These are phyloP conservation scores for Venusia cambrica DNA, from an alignment of 2,888 invertebrate genomes.

Conservation along the genomic window DNA sequence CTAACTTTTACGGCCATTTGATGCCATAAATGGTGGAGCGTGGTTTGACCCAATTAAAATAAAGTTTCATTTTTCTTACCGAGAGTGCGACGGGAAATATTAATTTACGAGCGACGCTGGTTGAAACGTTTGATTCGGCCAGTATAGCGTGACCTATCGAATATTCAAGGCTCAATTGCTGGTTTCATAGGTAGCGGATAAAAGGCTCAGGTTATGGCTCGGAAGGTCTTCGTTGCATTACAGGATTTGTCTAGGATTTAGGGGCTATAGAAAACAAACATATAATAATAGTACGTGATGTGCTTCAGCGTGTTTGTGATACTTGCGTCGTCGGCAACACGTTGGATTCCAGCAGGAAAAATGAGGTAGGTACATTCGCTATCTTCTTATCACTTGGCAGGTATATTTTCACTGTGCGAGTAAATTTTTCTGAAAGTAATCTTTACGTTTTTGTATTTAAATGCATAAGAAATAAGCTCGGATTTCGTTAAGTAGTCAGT, in stretches of 20 bases:
- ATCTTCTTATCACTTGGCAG: too few species aligned
- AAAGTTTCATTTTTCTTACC: slow-evolving; percentile 23
- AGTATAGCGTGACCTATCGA: slow-evolving; percentile 1
- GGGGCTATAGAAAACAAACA: too few species aligned
- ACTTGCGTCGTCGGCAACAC: slow-evolving; percentile 47
- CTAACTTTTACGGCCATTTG: slow-evolving; percentile 28
- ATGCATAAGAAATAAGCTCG: too few species aligned
- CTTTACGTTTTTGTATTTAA: too few species aligned
- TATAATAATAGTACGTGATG: slow-evolving; percentile 30
- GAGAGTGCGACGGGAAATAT: slow-evolving; percentile 27
- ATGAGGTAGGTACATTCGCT: slow-evolving; percentile 55
- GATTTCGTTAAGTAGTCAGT: slow-evolving; percentile 40
- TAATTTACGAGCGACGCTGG: slow-evolving; percentile 30
- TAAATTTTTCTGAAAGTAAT: too few species aligned
- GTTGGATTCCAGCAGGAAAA: slow-evolving; percentile 64
- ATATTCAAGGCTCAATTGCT: slow-evolving; percentile 7
- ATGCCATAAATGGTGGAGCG: slow-evolving; percentile 24
- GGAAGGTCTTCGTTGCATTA: too few species aligned
- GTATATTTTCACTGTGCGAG: too few species aligned
- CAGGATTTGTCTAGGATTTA: too few species aligned
- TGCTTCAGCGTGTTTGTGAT: slow-evolving; percentile 39
- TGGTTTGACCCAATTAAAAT: slow-evolving; percentile 36
- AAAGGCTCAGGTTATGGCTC: too few species aligned
- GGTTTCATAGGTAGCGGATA: slow-evolving; percentile 7
- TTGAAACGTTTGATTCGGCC: too few species aligned